Evolutionary conservation across 2,113 vertebrate species (phyloP).

Genomic region (Corythaixoides concolor): DNA sequence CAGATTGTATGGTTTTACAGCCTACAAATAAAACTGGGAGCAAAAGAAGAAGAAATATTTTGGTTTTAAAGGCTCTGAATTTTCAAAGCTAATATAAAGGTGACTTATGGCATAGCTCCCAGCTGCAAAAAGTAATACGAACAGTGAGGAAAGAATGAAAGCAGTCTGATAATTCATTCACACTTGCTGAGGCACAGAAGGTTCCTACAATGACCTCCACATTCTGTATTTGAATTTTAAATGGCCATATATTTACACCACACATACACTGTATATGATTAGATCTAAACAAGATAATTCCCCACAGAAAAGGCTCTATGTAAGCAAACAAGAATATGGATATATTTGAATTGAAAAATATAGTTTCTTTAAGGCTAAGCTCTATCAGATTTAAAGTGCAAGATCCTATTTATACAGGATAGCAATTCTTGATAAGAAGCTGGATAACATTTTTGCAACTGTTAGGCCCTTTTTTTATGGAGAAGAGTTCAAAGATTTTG

Average conservation of each 20-base stretch:
- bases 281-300: constrained; percentile 50
- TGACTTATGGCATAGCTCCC: neutral
- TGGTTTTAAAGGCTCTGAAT: neutral
- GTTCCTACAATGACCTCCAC: neutral
- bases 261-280: neutral
- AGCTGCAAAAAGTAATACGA: neutral
- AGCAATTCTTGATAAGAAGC: constrained; percentile 36
- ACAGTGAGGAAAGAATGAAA: neutral
- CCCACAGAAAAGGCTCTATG: constrained; percentile 10
- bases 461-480: neutral
- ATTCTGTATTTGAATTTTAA: constrained; percentile 32
- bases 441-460: constrained; percentile 43
- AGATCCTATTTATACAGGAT: neutral
- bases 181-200: neutral
- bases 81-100: neutral
- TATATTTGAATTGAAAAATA: constrained; percentile 45
- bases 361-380: constrained; percentile 51
- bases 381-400: constrained; percentile 42
- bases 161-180: neutral
- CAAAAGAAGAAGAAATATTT: constrained; percentile 1
- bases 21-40: neutral
- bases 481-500: constrained; percentile 11
- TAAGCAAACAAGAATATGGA: constrained; percentile 60
- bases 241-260: neutral
- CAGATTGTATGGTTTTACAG: neutral